Evolutionary conservation across 2,113 vertebrate species (phyloP).

Genomic region (Phaetusa simplex): DNA sequence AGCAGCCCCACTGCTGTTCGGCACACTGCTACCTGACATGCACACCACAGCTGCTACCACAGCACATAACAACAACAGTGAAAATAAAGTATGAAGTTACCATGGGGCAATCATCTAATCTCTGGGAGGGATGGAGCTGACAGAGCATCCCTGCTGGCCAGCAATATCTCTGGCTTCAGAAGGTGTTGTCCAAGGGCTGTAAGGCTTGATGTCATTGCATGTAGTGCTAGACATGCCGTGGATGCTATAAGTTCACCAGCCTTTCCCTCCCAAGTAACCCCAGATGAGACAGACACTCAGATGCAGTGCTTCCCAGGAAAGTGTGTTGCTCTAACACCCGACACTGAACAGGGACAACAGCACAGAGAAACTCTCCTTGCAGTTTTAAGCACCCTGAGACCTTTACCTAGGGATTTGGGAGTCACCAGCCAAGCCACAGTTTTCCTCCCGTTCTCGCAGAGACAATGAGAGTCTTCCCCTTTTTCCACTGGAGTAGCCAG

Average conservation of each 20-base stretch:
- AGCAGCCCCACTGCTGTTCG: neutral
- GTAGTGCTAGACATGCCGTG: neutral
- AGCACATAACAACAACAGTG: neutral
- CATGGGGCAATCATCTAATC: neutral
- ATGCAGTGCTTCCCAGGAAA: neutral
- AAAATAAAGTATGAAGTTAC: neutral
- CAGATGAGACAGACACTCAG: neutral
- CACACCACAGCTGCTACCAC: neutral
- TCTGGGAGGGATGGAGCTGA: neutral
- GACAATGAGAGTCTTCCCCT: slow-evolving; percentile 54
- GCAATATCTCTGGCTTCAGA: neutral
- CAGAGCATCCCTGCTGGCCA: neutral
- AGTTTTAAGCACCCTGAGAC: neutral
- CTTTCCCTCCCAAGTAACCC: neutral
- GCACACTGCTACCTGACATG: neutral
- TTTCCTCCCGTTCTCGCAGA: slow-evolving; percentile 65
- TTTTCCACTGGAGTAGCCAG: neutral
- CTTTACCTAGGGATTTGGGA: slow-evolving; percentile 72
- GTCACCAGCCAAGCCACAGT: slow-evolving; percentile 73
- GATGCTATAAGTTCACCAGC: neutral
- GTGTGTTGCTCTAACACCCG: neutral
- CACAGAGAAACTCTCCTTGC: neutral
- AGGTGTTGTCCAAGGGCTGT: neutral
- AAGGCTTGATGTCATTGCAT: neutral
- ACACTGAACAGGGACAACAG: neutral